phyloP scores from a whole-genome alignment of 2,113 vertebrate species.

The Leucoraja erinaceus region DNA sequence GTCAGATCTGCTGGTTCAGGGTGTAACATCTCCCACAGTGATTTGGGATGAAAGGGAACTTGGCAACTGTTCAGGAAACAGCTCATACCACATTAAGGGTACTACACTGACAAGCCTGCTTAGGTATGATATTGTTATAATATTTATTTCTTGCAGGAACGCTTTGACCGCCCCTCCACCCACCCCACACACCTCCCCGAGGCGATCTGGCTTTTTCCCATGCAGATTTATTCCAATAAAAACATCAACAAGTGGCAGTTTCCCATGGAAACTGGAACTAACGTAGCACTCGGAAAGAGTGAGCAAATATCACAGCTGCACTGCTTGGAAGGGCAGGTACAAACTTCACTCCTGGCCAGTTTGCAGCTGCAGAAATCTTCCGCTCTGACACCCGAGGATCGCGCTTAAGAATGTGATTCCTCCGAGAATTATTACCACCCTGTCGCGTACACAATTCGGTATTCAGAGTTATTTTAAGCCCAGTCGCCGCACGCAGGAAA shows the following conservation, averaged over 20 bases:
- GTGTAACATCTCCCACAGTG: constrained; percentile 14
- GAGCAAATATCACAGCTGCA: constrained; percentile 26
- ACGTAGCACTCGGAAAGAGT: constrained; percentile 16
- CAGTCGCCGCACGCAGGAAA: neutral
- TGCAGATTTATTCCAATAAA: constrained; percentile 37
- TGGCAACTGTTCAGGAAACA: constrained; percentile 8
- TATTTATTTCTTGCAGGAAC: constrained; percentile 11
- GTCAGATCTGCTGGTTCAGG: constrained; percentile 14
- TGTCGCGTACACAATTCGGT: neutral
- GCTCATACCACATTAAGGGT: neutral
- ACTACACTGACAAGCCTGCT: constrained; percentile 14
- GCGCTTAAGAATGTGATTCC: neutral
- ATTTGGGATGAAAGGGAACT: constrained; percentile 3
- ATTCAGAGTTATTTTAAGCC: neutral
- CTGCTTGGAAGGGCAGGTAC: neutral
- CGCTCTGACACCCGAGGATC: neutral
- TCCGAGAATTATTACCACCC: neutral
- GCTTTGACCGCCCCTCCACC: neutral
- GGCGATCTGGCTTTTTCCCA: constrained; percentile 29
- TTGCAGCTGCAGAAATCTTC: neutral
- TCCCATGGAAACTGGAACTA: constrained; percentile 32
- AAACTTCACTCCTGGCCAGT: neutral
- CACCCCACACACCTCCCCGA: neutral
- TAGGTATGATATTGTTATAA: constrained; percentile 33
- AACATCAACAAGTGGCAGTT: constrained; percentile 37